Evolutionary conservation across 2,888 invertebrate species (phyloP).

Genomic region (Eumerus sabulonum): DNA sequence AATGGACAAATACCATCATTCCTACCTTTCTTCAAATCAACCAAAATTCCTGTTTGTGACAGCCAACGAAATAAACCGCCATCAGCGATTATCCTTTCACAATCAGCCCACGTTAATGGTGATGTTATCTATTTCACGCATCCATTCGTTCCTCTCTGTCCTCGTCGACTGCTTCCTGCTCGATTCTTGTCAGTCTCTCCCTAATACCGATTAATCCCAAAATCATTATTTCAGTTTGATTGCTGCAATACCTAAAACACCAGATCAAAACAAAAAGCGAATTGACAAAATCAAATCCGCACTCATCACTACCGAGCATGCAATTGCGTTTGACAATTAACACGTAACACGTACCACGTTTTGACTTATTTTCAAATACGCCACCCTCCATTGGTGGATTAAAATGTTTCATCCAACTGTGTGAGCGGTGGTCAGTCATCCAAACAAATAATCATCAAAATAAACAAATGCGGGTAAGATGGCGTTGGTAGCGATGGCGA

Average conservation of each 20-base stretch:
- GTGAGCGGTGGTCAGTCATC: conserved; percentile 28
- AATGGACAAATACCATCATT: too few species aligned
- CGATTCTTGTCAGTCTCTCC: neutral
- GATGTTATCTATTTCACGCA: neutral
- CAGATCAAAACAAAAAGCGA: neutral
- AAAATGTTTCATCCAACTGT: conserved; percentile 19
- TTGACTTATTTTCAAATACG: conserved; percentile 4
- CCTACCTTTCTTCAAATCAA: too few species aligned
- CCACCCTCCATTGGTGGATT: neutral
- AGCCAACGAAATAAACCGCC: too few species aligned
- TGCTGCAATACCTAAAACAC: conserved; percentile 5
- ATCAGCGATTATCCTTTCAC: neutral
- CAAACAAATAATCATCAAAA: conserved; percentile 42
- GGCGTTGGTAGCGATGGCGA: neutral
- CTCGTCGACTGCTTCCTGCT: too few species aligned
- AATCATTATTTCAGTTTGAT: conserved; percentile 16
- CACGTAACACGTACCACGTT: conserved; percentile 10
- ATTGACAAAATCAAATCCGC: conserved; percentile 29
- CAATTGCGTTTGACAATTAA: conserved; percentile 36
- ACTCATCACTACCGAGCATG: conserved; percentile 19
- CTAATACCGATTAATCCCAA: neutral
- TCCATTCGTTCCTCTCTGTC: neutral
- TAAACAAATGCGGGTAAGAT: conserved; percentile 27
- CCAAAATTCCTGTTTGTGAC: too few species aligned
- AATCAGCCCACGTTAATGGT: neutral